Base-by-base conservation (phyloP, 2,888 invertebrate species). In the Drosophila testacea region DNA sequence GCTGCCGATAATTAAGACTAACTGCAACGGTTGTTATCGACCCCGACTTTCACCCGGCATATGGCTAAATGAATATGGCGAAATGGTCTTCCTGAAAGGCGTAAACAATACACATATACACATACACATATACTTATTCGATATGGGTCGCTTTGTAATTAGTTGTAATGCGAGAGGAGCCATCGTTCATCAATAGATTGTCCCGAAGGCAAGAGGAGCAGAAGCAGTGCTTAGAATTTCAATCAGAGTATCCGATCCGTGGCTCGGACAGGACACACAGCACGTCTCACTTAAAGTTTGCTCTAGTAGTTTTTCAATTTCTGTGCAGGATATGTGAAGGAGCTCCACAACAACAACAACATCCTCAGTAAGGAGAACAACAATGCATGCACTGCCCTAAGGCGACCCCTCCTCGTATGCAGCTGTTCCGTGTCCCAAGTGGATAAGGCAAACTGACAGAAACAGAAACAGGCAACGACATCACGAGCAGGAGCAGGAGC, bases 281-380 rank as follows among this genome's bases (percentile, higher is more conserved):
- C 71, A 73, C 77, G 80, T 79, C 65, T 70, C 83, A 77, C 70
- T 82, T 77, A 63, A 80, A 73, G 69, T 78, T 78, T 57, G 61
- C 64, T 76, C 69, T 66, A 70, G 80, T 81, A 79, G 78, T 78
- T 78, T 72, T 82, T 70, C 83, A 79, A 77, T 80, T 73, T 79
- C 77, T 73, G 82, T 67, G 13, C 73, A 68, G 79, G 81, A 79
- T 79, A 63, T 81, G 82, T 78, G 81, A 79, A 77, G 77, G 55
- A 62, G 30, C 77, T 38, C 39, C 38, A 28, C 51, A 70, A 28
- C 72, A 57, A 30, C 47, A 60, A 22, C 47, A 59, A 38, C 28
- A 52, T 54, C 44, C 51, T 39, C 56, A 22, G 9, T 36, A 28
- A 36, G 47, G 13, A 47, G 47, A 3, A 32, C 30, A 41, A 42